These are phyloP conservation scores for Loris lydekkerianus DNA, from an alignment of 2,797 vertebrate genomes.

Conservation along the genomic window DNA sequence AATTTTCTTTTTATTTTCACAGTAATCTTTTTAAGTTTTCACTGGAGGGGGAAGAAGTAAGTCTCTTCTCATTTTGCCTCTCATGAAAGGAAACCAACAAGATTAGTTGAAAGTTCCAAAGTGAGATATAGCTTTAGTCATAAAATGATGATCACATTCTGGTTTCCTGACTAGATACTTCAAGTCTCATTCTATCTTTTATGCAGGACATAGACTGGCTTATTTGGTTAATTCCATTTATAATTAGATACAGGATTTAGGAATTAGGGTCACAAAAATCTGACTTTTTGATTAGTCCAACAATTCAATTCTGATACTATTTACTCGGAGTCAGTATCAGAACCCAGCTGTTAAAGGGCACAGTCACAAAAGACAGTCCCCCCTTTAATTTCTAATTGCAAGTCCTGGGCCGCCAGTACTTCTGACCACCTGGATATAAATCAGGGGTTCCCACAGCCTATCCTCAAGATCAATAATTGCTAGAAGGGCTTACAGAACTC, in stretches of 20 bases:
- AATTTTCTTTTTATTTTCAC: slow-evolving; percentile 20
- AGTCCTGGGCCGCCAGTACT: neutral
- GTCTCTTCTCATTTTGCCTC: neutral
- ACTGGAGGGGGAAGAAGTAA: neutral
- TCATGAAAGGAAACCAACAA: neutral
- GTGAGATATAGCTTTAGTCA: neutral
- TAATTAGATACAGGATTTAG: neutral
- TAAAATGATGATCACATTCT: neutral
- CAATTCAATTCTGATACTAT: neutral
- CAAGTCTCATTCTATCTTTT: neutral
- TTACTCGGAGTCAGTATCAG: neutral
- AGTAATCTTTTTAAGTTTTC: neutral
- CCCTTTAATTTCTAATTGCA: neutral
- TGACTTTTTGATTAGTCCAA: neutral
- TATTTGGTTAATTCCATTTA: neutral
- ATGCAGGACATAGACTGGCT: neutral
- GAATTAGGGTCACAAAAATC: neutral
- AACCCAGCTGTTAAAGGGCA: neutral
- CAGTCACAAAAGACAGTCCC: neutral
- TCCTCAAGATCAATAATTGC: neutral
- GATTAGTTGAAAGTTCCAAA: neutral
- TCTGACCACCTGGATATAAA: neutral
- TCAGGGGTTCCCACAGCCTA: neutral
- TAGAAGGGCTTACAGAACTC: neutral
- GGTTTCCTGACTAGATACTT: neutral